Percentiles rank a stretch among this genome's conserved stretches.
These are phyloP conservation scores for Melinaea marsaeus DNA, from an alignment of 2,888 invertebrate genomes.

Conservation along the genomic window DNA sequence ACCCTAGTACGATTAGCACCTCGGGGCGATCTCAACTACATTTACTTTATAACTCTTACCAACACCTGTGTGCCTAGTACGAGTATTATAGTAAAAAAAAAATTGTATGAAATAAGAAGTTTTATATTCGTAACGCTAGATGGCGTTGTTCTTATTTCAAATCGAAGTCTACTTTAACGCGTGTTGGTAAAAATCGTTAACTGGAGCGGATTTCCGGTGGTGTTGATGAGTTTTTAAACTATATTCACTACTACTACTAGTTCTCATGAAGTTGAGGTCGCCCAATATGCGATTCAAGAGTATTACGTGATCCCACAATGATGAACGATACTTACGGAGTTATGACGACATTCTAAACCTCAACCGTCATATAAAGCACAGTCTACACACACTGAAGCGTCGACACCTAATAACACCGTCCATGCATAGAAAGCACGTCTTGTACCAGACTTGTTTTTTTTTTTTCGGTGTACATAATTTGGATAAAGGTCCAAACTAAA, in stretches of 20 bases:
- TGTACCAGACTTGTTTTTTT: slow-evolving; percentile 19
- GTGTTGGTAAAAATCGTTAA: too few relatives aligned
- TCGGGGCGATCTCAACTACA: slow-evolving; percentile 55
- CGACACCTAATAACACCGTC: slow-evolving; percentile 56
- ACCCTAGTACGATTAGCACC: slow-evolving; percentile 62
- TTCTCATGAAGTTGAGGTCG: slow-evolving; percentile 9
- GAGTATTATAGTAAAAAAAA: too few relatives aligned
- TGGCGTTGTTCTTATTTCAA: too few relatives aligned
- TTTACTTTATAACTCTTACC: neutral
- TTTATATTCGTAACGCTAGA: too few relatives aligned
- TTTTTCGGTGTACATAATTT: neutral
- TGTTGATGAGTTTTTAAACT: too few relatives aligned
- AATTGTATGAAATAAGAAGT: too few relatives aligned
- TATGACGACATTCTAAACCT: slow-evolving; percentile 57
- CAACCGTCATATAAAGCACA: slow-evolving; percentile 50
- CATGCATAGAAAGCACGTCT: slow-evolving; percentile 56
- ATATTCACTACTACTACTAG: too few relatives aligned
- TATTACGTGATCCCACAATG: slow-evolving; percentile 69
- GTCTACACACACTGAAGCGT: slow-evolving; percentile 72
- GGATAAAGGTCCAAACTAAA: slow-evolving; percentile 38
- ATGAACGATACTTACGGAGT: slow-evolving; percentile 65
- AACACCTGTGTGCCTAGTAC: too few relatives aligned
- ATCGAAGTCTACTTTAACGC: too few relatives aligned
- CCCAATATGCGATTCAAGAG: slow-evolving; percentile 57
- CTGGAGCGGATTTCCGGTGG: too few relatives aligned